These are phyloP conservation scores for Leucopternis melanops DNA, from an alignment of 2,113 vertebrate species.

Conservation along the genomic window DNA sequence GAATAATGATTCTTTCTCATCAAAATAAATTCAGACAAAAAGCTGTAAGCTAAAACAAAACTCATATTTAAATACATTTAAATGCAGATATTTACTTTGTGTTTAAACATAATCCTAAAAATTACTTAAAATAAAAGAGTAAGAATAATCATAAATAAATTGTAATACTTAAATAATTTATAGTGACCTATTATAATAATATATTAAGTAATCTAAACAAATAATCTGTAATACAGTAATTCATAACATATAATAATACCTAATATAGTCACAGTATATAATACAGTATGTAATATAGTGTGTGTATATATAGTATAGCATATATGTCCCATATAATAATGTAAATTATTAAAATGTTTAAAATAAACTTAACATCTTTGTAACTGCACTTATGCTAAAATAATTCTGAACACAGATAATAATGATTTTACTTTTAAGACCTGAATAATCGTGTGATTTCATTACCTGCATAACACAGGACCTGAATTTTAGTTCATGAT, in stretches of 20 bases:
- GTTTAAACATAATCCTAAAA: background rate
- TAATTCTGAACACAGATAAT: background rate
- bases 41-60: background rate
- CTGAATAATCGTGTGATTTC: background rate
- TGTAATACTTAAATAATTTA: background rate
- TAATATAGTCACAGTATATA: background rate
- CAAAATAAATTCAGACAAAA: background rate
- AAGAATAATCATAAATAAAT: background rate
- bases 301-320: background rate
- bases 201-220: background rate
- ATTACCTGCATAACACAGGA: background rate
- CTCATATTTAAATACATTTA: background rate
- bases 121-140: background rate
- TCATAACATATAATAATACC: background rate
- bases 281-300: background rate
- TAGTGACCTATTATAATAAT: background rate
- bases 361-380: background rate
- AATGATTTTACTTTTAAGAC: background rate
- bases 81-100: background rate
- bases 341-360: background rate
- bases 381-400: background rate
- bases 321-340: background rate
- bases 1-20: background rate
- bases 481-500: background rate
- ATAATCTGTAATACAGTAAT: background rate